Evolutionary conservation across 2,113 vertebrate genomes (phyloP).

Genomic region (Syngnathoides biaculeatus): DNA sequence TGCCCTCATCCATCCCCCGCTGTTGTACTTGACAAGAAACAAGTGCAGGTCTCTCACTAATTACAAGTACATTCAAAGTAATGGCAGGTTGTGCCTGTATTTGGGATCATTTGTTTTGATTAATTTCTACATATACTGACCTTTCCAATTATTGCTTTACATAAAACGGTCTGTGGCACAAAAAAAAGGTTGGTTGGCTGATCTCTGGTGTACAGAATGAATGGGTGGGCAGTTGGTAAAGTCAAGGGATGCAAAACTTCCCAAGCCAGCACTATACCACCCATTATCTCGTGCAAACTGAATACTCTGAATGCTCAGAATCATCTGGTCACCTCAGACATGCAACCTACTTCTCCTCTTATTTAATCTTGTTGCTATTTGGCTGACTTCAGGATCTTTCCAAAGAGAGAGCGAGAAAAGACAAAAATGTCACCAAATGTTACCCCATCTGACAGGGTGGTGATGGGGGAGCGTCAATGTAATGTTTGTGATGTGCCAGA

Average conservation of each 20-base stretch:
- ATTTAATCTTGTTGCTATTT: constrained; percentile 32
- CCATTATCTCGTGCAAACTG: constrained; percentile 11
- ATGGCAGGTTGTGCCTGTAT: too few relatives aligned
- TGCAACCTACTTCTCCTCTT: constrained; percentile 31
- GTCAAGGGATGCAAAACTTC: constrained; percentile 7
- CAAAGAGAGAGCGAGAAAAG: constrained; percentile 49
- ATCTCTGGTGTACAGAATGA: not conserved
- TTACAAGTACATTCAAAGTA: too few relatives aligned
- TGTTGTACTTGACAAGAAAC: not conserved
- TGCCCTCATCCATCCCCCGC: not conserved
- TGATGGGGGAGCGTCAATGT: constrained; percentile 34
- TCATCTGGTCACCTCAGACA: constrained; percentile 18
- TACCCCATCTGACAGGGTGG: constrained; percentile 42
- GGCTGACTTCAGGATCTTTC: constrained; percentile 56
- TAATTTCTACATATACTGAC: not conserved
- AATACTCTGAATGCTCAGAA: constrained; percentile 28
- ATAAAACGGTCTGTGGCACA: not conserved
- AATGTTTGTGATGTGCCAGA: too few relatives aligned
- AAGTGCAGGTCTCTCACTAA: too few relatives aligned
- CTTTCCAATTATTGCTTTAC: not conserved
- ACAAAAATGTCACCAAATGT: constrained; percentile 42
- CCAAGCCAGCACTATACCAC: constrained; percentile 39
- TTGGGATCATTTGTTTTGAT: too few relatives aligned
- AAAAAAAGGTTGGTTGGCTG: not conserved
- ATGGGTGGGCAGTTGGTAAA: not conserved